Evolutionary conservation across 2,797 vertebrate species (phyloP), one percentile per base, ranked within the genome.

Genomic region (Pteropus rufus): DNA sequence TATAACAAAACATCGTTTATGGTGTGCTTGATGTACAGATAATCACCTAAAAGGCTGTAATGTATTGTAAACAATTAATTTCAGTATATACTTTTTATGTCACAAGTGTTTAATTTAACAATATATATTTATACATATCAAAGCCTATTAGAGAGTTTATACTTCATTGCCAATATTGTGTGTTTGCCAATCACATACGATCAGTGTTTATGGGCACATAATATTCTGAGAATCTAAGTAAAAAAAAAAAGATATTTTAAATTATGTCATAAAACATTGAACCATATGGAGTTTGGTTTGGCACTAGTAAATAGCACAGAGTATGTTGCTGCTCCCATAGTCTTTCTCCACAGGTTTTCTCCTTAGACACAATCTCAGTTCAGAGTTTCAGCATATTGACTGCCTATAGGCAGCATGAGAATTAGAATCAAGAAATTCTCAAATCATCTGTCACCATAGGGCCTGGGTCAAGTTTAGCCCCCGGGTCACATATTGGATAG

Each of bases 191-290:
- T 93, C 31, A 86, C 1, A 82, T 58, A n/a, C 15, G 49, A 65
- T 82, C 54, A 86, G 39, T 88, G 49, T 82, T 56, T 77, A 81
- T 2, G 44, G 31, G 31, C 26, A 93, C 79, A 79, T 73, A 75
- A 82, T 77, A 94, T 91, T 60, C 10, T 80, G 76, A 89, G 24
- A 75, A 73, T 75, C 49, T 95, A 19, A 94, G 58, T 12, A 77
- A 89, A 86, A 82, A 62, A 60, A 58, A 4, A 58, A 23, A 67
- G 1, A n/a, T 14, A 49, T 65, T 90, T 93, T 19, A 75, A 88
- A 65, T 76, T 46, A 7, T 41, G 3, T 60, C 39, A 69, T 26
- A 62, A 91, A 95, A 77, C 26, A 60, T 41, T 10, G 91, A 46
- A 46, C 24, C 81, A 16, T 72, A 7, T 56, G 10, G 15, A 86